A percentile compares a stretch with the other conserved stretches of the same genome.
Conservation (phyloP, 2,797 vertebrate genomes). For the Remorina albescens region DNA sequence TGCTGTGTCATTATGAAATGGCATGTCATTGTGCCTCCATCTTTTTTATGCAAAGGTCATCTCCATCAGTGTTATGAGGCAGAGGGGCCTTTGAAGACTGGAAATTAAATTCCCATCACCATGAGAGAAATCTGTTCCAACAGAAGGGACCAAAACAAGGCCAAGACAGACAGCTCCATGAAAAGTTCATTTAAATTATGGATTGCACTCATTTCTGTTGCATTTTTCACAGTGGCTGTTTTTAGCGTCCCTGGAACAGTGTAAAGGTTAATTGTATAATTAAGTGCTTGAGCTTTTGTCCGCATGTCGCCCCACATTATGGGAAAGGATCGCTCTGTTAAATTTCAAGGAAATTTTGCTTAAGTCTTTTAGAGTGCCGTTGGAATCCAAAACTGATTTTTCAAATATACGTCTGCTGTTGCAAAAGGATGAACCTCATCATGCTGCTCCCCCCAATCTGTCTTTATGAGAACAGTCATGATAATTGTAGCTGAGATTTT, state of each 20-base stretch:
- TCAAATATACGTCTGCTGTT: neutral
- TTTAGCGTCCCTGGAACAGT: conserved; percentile 47
- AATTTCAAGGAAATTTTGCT: conserved; percentile 4
- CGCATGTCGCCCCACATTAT: conserved; percentile 33
- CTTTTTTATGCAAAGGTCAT: conserved; percentile 70
- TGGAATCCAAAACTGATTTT: conserved; percentile 3
- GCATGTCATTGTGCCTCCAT: conserved; percentile 39
- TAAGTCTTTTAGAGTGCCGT: neutral
- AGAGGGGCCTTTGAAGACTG: conserved; percentile 39
- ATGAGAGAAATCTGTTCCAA: conserved; percentile 55
- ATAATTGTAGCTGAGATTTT: neutral
- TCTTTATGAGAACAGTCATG: conserved; percentile 16
- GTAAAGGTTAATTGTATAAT: conserved; percentile 77
- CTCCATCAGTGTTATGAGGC: conserved; percentile 57
- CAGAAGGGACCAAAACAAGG: conserved; percentile 41
- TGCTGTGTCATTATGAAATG: conserved; percentile 31
- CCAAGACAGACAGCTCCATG: conserved; percentile 32
- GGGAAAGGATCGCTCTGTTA: conserved; percentile 32
- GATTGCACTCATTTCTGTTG: conserved; percentile 49
- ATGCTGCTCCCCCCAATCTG: neutral
- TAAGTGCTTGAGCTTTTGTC: conserved; percentile 56
- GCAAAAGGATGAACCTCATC: neutral
- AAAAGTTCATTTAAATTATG: conserved; percentile 73
- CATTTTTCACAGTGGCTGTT: conserved; percentile 68
- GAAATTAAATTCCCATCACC: conserved; percentile 67